phyloP scores from a whole-genome alignment of 2,888 invertebrate species.

The Hyles lineata region DNA sequence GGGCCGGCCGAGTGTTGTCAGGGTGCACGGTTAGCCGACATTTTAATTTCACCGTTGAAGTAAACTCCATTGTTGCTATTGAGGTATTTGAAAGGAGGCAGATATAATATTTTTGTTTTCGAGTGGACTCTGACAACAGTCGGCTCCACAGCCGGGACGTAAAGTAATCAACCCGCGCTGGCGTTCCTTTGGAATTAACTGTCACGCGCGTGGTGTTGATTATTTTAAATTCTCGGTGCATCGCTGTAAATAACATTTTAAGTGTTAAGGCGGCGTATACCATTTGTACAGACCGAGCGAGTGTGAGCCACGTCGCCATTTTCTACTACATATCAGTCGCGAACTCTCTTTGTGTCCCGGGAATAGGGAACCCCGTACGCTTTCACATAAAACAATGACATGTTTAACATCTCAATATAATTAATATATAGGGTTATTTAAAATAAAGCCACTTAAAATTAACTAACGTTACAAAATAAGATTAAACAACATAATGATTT shows the following conservation, averaged over 20 bases:
- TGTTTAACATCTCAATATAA: slow-evolving; percentile 84
- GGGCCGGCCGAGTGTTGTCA: slow-evolving; percentile 48
- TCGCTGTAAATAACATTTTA: slow-evolving; percentile 77
- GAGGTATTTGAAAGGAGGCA: slow-evolving; percentile 68
- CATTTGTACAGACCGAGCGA: slow-evolving; percentile 81
- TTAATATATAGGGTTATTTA: slow-evolving; percentile 78
- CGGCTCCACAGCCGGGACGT: slow-evolving; percentile 40
- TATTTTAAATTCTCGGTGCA: slow-evolving; percentile 56
- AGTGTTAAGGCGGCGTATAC: slow-evolving; percentile 83
- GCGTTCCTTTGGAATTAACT: slow-evolving; percentile 38
- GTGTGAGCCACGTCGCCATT: slow-evolving; percentile 66
- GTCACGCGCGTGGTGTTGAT: slow-evolving; percentile 41
- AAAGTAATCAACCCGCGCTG: slow-evolving; percentile 53
- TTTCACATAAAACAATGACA: slow-evolving; percentile 82
- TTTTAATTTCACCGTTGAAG: slow-evolving; percentile 42
- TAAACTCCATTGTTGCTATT: slow-evolving; percentile 52
- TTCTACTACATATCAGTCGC: slow-evolving; percentile 82
- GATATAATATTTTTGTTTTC: slow-evolving; percentile 44
- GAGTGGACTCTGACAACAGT: slow-evolving; percentile 46
- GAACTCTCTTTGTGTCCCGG: slow-evolving; percentile 76
- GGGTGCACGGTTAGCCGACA: slow-evolving; percentile 39
- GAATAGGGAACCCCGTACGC: slow-evolving; percentile 73
- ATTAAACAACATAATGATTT: slow-evolving; percentile 85
- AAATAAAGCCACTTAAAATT: slow-evolving; percentile 83
- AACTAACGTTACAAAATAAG: slow-evolving; percentile 85